Base-by-base conservation (phyloP, 1,140 invertebrate genomes). In the Drosophila ananassae region DNA sequence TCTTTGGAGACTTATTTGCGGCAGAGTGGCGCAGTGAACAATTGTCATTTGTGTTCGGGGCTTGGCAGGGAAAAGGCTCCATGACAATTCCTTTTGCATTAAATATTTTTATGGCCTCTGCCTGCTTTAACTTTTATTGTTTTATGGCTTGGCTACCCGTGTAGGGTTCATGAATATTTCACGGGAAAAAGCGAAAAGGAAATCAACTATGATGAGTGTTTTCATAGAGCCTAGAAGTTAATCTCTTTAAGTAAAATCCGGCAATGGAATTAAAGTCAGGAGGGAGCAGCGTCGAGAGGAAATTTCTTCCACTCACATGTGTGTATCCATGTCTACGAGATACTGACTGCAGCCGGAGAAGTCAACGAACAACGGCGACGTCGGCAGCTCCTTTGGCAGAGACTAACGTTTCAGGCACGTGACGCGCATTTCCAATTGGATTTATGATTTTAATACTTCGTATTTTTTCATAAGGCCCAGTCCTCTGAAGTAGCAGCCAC, bases 401-500 rank as follows among this genome's bases (percentile, higher is more conserved):
- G 82, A 85, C 82, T 85, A 85, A 85, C 82, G 82, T 81, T 85
- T 67, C 61, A 59, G 71, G 82, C 82, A 85, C 82, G 82, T 85
- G 82, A 85, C 82, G 75, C 78, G 82, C 82, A 85, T 85, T 85
- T 82, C 75, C 82, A 85, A 85, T 85, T 81, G 73, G 82, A 85
- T 85, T 85, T 85, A 85, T 85, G 82, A 85, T 87, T 85, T 85
- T 85, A 85, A 85, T 85, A 85, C 82, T 85, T 85, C 82, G 82
- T 85, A 85, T 85, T 85, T 85, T 85, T 85, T 87, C 82, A 85
- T 85, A 85, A 87, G 78, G 69, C 66, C 53, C 21, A 34, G 51
- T 71, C 64, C 69, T 69, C 67, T 71, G 57, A 63, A 69, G 72
- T 74, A 84, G 61, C 69, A 53, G 28, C 56, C 37, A 30, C 53